Evolutionary conservation across 2,797 vertebrate genomes (phyloP), one percentile per base, ranked within the genome.

Genomic region (Argyrosomus regius): DNA sequence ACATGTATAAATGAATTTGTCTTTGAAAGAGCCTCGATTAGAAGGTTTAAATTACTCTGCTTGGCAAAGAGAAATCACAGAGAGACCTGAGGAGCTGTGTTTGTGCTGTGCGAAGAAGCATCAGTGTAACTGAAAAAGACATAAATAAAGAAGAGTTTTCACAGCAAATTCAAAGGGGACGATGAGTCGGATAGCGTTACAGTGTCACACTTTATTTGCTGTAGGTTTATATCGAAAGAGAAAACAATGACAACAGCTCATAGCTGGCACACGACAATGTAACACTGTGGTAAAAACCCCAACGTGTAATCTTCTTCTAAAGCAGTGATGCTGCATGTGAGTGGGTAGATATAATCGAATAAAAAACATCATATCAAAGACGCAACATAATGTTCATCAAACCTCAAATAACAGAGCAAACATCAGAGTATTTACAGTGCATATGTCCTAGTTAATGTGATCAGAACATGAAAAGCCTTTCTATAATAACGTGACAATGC

Each of bases 181-280:
- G 4, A 64, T 9, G 39, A 45, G 13, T 5, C 56, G 10, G 5
- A 62, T 59, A 50, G 39, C 84, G 66, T 83, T 81, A 49, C 57
- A 81, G 18, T 28, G 41, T 83, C 62, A 81, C 78, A 84, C 86
- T 93, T 92, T 92, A 91, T 92, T 93, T 71, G 53, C 41, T 53
- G 45, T 58, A 73, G 54, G 43, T 57, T 76, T 4, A 66, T 77
- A 75, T 72, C 12, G 60, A 59, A 63, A 83, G 54, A 61, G 26
- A 68, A 75, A 82, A 78, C 74, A 26, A 67, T 26, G 39, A 80
- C 64, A 80, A 45, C 26, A 69, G 65, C 14, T 79, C 8, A 68
- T 24, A 65, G 3, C 61, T 77, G 26, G 67, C 78, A 85, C 66
- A 66, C 22, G 31, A 72, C 20, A 68, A 53, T 31, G 35, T 3